A percentile compares a stretch with the other conserved stretches of the same genome.
Evolutionary conservation across 1,140 invertebrate genomes (phyloP).

Genomic region (Apis mellifera): DNA sequence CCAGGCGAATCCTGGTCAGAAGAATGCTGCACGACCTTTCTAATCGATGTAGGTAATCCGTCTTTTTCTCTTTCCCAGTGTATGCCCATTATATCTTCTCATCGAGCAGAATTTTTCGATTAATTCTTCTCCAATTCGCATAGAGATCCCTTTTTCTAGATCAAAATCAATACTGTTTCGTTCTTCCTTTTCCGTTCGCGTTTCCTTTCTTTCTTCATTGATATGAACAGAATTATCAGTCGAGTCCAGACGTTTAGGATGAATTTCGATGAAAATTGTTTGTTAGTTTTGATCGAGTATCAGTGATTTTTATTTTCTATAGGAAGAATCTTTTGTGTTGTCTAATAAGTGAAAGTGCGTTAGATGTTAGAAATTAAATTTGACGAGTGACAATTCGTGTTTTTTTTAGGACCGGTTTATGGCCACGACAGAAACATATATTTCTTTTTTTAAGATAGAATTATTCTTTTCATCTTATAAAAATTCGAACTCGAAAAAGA

Average conservation of each 20-base stretch:
- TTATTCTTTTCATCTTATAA: too few species aligned
- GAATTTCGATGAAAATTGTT: background rate
- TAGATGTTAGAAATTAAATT: too few species aligned
- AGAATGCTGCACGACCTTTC: slow-evolving; percentile 51
- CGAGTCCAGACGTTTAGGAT: background rate
- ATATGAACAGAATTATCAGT: background rate
- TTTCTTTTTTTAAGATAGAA: too few species aligned
- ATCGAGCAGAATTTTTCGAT: slow-evolving; percentile 8
- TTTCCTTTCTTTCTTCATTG: background rate
- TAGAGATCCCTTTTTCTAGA: slow-evolving; percentile 20
- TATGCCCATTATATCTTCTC: slow-evolving; percentile 42
- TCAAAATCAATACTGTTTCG: slow-evolving; percentile 19
- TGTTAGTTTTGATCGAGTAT: too few species aligned
- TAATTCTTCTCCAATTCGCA: background rate
- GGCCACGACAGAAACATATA: too few species aligned
- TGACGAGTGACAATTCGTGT: too few species aligned
- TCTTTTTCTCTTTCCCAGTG: slow-evolving; percentile 42
- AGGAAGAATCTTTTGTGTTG: too few species aligned
- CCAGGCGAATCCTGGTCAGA: slow-evolving; percentile 42
- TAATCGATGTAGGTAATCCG: slow-evolving; percentile 60
- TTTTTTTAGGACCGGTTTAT: too few species aligned
- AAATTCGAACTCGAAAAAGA: too few species aligned
- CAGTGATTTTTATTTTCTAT: too few species aligned
- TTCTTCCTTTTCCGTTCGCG: background rate
- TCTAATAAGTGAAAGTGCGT: too few species aligned